Conservation (phyloP, 2,797 vertebrate genomes). For the Danio jaintianensis region DNA sequence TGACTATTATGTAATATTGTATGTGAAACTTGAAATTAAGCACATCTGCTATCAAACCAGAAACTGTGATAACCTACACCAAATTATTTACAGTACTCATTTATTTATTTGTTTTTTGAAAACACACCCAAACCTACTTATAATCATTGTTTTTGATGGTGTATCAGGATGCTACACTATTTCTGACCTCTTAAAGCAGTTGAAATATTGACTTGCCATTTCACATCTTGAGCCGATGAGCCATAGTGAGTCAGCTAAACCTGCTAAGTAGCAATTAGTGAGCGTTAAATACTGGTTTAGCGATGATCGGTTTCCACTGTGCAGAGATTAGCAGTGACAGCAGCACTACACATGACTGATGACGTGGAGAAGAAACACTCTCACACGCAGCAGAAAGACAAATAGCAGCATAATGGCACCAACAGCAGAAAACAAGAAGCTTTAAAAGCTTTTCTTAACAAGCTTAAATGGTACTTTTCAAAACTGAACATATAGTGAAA, state of each 20-base stretch:
- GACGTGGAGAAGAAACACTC: conserved; percentile 25
- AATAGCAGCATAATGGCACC: conserved; percentile 5
- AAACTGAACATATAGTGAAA: not conserved
- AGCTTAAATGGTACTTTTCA: not conserved
- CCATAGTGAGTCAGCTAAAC: conserved; percentile 23
- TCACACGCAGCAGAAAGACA: conserved; percentile 5
- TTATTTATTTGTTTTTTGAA: not conserved
- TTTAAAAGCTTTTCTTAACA: not conserved
- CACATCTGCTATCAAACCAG: not conserved
- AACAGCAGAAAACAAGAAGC: not conserved
- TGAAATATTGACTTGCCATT: not conserved
- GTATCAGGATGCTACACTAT: not conserved
- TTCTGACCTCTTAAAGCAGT: not conserved
- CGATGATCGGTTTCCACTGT: conserved; percentile 47
- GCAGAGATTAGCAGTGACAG: conserved; percentile 55
- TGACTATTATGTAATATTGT: not conserved
- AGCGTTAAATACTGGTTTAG: conserved; percentile 46
- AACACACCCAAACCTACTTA: not conserved
- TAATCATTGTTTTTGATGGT: not conserved
- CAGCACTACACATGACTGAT: conserved; percentile 48
- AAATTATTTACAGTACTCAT: not conserved
- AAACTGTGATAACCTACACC: not conserved
- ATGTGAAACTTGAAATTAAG: not conserved
- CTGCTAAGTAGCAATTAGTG: conserved; percentile 56
- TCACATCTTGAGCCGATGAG: not conserved